Percentiles rank a stretch among this genome's conserved stretches.
Evolutionary conservation across 1,140 invertebrate genomes (phyloP).

Genomic region (Drosophila athabasca): DNA sequence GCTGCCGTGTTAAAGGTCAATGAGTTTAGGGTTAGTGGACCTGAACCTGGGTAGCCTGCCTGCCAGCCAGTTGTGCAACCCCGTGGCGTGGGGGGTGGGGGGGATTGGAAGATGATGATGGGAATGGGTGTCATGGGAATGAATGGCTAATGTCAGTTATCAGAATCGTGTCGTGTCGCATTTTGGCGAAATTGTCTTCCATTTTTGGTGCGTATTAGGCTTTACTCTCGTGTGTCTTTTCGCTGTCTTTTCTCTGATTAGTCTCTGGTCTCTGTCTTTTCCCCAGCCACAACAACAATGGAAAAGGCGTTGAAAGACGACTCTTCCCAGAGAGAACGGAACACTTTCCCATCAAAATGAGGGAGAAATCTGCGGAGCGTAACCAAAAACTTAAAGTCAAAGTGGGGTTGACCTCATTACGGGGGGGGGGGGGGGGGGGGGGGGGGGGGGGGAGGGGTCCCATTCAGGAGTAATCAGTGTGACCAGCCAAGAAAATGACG

Average conservation of each 20-base stretch:
- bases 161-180: constrained; percentile 45
- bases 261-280: no score
- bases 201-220: constrained; percentile 44
- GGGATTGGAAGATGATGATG: constrained; percentile 19
- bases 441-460: constrained; percentile 1
- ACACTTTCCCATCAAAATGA: constrained; percentile 66
- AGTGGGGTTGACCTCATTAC: constrained; percentile 72
- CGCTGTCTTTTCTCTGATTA: not conserved
- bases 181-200: constrained; percentile 46
- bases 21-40: constrained; percentile 73
- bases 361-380: constrained; percentile 53
- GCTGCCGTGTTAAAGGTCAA: constrained; percentile 72
- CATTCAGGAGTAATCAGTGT: constrained; percentile 53
- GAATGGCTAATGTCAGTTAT: constrained; percentile 39
- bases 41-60: constrained; percentile 66
- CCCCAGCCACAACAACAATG: constrained; percentile 43
- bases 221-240: not conserved
- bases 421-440: constrained; percentile 8
- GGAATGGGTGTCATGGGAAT: not conserved
- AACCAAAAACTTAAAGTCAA: constrained; percentile 56
- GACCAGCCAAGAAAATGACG: constrained; percentile 33
- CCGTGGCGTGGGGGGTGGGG: no score
- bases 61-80: constrained; percentile 48
- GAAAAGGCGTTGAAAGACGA: not conserved
- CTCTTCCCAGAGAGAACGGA: constrained; percentile 34